Evolutionary conservation across 1,140 invertebrate genomes (phyloP), one percentile per base, ranked within the genome.

Genomic region (Nasonia giraulti): DNA sequence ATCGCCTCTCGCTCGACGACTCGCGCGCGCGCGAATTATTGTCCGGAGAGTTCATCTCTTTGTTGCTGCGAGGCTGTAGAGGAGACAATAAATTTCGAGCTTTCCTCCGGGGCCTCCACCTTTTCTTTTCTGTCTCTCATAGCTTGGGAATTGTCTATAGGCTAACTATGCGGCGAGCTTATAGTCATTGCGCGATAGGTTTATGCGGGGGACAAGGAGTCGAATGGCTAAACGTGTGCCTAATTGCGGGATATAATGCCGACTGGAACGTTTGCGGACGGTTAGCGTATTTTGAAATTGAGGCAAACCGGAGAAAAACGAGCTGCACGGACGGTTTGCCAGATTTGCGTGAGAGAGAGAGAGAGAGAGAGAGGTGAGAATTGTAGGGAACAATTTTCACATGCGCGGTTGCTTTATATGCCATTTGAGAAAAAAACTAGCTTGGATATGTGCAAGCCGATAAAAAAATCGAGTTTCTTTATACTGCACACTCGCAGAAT

Each of bases 161-260:
- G 14, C 47, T 62, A n/a, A 62, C 20, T 62, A 62, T n/a, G 55
- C 55, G 55, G 55, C 20, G 55, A 62, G 55, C 17, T 62, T 62
- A 27, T 27, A 55, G 50, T 55, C 17, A 55, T 20, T 55, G 50
- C 17, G 55, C 55, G 55, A 62, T 62, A 62, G 55, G 55, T n/a
- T 44, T 44, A 44, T n/a, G 55, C 55, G 17, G 17, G 55, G 20
- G 6, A 7, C 6, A 7, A n/a, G 14, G 14, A 62, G 17, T 75
- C 47, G 44, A 82, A 37, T 31, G 47, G n/a, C 71, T 62, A 75
- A 66, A 31, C 50, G 50, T 27, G 73, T 20, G 8, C 50, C 73
- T 82, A 55, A 76, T 82, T 82, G 66, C 12, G 55, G 75, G 73
- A 82, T 82, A 82, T 62, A 20, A 82, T 76, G 33, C 55, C 55